Percentiles rank a stretch among this genome's conserved stretches.
phyloP scores from a whole-genome alignment of 2,888 invertebrate species.

The Branchellion lobata region DNA sequence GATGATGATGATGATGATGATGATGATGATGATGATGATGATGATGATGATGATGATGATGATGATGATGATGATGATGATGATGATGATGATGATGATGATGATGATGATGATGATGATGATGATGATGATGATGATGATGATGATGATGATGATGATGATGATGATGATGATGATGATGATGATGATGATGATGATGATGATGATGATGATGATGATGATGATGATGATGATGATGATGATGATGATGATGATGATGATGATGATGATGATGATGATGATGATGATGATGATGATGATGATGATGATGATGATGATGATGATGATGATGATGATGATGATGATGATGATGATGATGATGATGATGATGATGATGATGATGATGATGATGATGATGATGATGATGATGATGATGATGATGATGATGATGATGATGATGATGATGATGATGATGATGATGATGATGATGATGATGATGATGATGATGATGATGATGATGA shows the following conservation, averaged over 20 bases:
- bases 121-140: not conserved
- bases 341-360: constrained; percentile 13
- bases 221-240: constrained; percentile 13
- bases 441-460: constrained; percentile 43
- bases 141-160: not conserved
- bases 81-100: not conserved
- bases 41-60: constrained; percentile 13
- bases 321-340: constrained; percentile 1
- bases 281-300: constrained; percentile 7
- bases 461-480: constrained; percentile 42
- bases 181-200: constrained; percentile 22
- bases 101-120: constrained; percentile 7
- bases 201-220: constrained; percentile 27
- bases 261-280: not conserved
- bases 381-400: constrained; percentile 10
- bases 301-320: constrained; percentile 1
- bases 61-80: not conserved
- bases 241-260: not conserved
- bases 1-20: constrained; percentile 8
- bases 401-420: not conserved
- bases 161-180: too few relatives aligned
- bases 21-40: constrained; percentile 15
- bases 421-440: constrained; percentile 43
- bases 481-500: constrained; percentile 25
- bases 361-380: constrained; percentile 12